Evolutionary conservation across 1,140 invertebrate genomes (phyloP).

Genomic region (Pemphigus obesinymphae): DNA sequence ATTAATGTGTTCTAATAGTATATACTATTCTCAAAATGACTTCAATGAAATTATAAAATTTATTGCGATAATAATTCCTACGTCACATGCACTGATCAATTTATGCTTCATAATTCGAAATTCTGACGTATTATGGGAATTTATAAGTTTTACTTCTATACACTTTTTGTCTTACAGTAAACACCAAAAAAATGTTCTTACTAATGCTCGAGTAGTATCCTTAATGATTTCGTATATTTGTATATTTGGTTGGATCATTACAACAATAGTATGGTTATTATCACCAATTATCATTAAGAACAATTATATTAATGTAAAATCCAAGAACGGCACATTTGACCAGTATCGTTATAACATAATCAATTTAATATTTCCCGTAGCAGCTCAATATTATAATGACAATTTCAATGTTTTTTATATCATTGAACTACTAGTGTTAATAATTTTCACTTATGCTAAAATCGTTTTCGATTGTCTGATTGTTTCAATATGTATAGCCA

Average conservation of each 20-base stretch:
- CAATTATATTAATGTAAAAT: background rate
- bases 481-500: background rate
- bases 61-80: background rate
- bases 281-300: background rate
- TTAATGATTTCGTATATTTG: background rate
- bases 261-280: background rate
- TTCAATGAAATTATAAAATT: too few species aligned
- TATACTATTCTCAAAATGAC: background rate
- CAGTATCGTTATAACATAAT: background rate
- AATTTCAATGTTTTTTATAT: background rate
- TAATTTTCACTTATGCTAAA: background rate
- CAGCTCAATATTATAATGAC: background rate
- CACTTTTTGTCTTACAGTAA: background rate
- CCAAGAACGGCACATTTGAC: background rate
- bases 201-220: background rate
- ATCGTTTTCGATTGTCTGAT: background rate
- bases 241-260: background rate
- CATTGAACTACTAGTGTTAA: background rate
- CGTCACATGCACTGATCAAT: background rate
- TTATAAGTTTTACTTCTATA: background rate
- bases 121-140: background rate
- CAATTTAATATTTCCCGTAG: background rate
- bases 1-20: background rate
- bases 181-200: background rate
- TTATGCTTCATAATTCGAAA: background rate